Evolutionary conservation across 2,113 vertebrate species (phyloP).

Genomic region (Rhagologus leucostigma): DNA sequence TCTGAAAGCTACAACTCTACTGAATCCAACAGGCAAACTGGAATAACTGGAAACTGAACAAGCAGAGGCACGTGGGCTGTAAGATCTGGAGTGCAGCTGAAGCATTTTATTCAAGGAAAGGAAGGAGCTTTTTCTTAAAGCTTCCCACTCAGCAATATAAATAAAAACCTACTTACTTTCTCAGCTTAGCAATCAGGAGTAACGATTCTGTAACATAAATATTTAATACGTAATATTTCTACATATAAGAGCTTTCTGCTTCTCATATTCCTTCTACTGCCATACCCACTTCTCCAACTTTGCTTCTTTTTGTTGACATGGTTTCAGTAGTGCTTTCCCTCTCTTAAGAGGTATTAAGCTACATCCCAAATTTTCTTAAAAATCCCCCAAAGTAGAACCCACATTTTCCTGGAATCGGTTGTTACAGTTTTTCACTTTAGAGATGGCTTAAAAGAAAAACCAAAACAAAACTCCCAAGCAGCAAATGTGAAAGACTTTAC

Average conservation of each 20-base stretch:
- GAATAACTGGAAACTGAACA: constrained; percentile 32
- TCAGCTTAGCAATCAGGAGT: neutral
- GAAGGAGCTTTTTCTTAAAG: neutral
- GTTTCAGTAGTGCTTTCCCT: neutral
- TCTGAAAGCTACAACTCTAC: neutral
- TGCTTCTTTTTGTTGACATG: neutral
- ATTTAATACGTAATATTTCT: neutral
- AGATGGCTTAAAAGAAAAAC: neutral
- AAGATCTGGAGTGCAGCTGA: neutral
- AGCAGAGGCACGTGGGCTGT: neutral
- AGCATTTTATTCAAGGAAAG: neutral
- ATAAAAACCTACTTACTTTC: neutral
- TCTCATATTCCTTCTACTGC: neutral
- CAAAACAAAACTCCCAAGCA: neutral
- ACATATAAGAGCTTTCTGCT: neutral
- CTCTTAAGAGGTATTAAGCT: neutral
- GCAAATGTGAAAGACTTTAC: neutral
- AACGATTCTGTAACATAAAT: neutral
- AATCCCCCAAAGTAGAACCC: neutral
- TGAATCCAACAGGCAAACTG: neutral
- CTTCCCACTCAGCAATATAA: neutral
- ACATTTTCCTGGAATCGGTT: neutral
- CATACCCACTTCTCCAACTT: neutral
- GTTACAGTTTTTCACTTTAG: neutral
- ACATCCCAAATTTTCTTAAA: neutral